A percentile compares a stretch with the other conserved stretches of the same genome.
phyloP scores from a whole-genome alignment of 2,113 vertebrate genomes.

The Corythornis vintsioides region DNA sequence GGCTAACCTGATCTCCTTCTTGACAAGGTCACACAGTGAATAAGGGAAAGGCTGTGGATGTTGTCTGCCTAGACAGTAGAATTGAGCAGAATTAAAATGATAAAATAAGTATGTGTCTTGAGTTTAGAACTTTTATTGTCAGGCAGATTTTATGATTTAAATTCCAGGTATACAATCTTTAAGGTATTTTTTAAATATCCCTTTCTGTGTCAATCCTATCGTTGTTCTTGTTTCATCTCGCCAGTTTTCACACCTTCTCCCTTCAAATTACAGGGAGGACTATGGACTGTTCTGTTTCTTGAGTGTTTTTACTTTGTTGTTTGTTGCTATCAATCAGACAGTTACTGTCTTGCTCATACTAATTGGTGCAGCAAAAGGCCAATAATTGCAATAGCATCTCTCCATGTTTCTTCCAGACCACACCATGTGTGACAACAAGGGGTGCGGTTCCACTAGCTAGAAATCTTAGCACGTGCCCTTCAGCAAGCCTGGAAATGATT shows the following conservation, averaged over 20 bases:
- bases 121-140: neutral
- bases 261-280: neutral
- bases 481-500: neutral
- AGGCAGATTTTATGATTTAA: neutral
- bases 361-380: neutral
- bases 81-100: neutral
- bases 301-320: neutral
- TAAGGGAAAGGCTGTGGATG: neutral
- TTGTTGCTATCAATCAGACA: neutral
- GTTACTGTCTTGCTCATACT: neutral
- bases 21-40: fast-evolving
- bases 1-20: neutral
- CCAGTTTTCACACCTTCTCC: neutral
- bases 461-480: neutral
- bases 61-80: neutral
- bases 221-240: neutral
- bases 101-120: neutral
- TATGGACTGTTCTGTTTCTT: neutral
- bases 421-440: neutral
- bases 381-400: neutral
- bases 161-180: neutral
- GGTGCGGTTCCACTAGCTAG: neutral
- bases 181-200: neutral
- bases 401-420: neutral
- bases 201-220: neutral